Evolutionary conservation across 2,113 vertebrate genomes (phyloP).

Genomic region (Antechinus stuartii): DNA sequence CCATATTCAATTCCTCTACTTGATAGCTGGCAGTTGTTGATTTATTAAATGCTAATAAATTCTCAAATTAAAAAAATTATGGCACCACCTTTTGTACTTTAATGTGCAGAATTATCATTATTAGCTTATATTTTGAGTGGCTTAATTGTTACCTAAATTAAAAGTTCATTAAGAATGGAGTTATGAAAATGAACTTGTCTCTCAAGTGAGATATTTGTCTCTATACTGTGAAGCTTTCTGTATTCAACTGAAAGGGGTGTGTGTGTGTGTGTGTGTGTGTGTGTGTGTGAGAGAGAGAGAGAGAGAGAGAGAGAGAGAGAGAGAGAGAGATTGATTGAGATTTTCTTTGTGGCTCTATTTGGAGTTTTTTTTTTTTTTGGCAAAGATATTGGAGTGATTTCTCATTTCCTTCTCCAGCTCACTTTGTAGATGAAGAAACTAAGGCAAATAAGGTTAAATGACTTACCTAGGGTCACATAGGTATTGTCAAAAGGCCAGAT

Average conservation of each 20-base stretch:
- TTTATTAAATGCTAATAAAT: constrained; percentile 66
- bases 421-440: no score
- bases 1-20: constrained; percentile 62
- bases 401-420: no score
- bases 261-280: no score
- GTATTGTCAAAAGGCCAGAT: no score
- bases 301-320: no score
- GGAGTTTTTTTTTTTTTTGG: no score
- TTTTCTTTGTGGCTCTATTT: no score
- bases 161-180: background rate
- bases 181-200: background rate
- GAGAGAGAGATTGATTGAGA: no score
- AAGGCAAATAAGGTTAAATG: no score
- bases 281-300: no score
- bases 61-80: constrained; percentile 54
- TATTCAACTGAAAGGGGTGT: background rate
- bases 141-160: constrained; percentile 56
- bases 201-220: background rate
- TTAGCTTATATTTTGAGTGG: background rate
- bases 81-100: constrained; percentile 48
- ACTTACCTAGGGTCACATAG: no score
- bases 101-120: constrained; percentile 19
- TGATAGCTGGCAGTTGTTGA: constrained; percentile 67
- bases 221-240: background rate
- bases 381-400: no score